Evolutionary conservation across 2,888 invertebrate genomes (phyloP).

Genomic region (Noctuana brunneofusca): DNA sequence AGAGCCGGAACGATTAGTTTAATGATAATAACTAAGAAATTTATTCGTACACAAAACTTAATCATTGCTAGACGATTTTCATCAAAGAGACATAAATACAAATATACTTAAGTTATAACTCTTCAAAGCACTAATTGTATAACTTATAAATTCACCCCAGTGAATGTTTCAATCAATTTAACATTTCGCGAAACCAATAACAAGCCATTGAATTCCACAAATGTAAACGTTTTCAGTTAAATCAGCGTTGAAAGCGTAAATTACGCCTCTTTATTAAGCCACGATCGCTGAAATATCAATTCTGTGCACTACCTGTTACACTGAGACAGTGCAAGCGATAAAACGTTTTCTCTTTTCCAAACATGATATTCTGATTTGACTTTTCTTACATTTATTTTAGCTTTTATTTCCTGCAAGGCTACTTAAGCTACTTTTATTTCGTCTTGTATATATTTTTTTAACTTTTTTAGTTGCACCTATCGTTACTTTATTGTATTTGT

Average conservation of each 20-base stretch:
- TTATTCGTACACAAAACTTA: neutral
- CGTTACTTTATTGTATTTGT: too few species aligned
- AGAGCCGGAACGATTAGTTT: neutral
- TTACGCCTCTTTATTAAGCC: slow-evolving; percentile 30
- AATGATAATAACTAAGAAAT: neutral
- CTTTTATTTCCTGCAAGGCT: too few species aligned
- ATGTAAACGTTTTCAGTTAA: slow-evolving; percentile 35
- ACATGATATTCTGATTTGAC: too few species aligned
- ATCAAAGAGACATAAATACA: neutral
- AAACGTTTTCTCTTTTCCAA: neutral
- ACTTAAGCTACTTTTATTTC: too few species aligned
- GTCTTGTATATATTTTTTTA: too few species aligned
- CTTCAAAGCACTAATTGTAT: slow-evolving; percentile 21
- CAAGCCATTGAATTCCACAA: slow-evolving; percentile 33
- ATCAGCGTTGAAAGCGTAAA: slow-evolving; percentile 32
- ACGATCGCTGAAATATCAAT: slow-evolving; percentile 36
- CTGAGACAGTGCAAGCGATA: neutral
- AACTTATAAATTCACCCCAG: slow-evolving; percentile 16
- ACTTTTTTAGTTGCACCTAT: too few species aligned
- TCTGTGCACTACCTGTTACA: slow-evolving; percentile 17
- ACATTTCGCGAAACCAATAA: slow-evolving; percentile 33
- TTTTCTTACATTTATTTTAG: too few species aligned
- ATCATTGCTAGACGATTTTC: neutral
- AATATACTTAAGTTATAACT: slow-evolving; percentile 2
- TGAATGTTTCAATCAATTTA: slow-evolving; percentile 31